A percentile compares a stretch with the other conserved stretches of the same genome.
These are phyloP conservation scores for Virgularia gustaviana DNA, from an alignment of 92 coral and sea anemone species.

Conservation along the genomic window DNA sequence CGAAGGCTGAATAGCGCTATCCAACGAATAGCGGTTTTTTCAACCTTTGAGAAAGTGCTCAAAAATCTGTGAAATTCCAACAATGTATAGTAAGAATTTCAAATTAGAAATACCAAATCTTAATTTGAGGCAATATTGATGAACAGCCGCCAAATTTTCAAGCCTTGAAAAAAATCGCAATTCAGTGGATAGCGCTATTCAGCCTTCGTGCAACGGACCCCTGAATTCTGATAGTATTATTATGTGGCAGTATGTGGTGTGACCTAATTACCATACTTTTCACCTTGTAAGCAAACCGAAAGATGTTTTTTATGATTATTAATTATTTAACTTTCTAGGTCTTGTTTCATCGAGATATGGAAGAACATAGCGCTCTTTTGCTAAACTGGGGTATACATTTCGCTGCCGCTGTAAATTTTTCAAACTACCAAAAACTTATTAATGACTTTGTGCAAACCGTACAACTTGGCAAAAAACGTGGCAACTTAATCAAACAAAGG, in stretches of 20 bases:
- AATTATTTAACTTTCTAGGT: slow-evolving; percentile 46
- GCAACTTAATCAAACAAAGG: slow-evolving; percentile 56
- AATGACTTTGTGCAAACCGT: slow-evolving; percentile 52
- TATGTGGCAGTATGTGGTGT: neutral
- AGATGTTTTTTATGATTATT: neutral
- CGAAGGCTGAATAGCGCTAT: no score
- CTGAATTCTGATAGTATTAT: neutral
- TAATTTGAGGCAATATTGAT: no score
- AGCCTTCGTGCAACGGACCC: no score
- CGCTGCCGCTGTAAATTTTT: slow-evolving; percentile 79
- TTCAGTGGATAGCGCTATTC: no score
- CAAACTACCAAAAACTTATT: slow-evolving; percentile 62
- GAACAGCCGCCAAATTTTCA: no score
- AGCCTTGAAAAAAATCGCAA: no score
- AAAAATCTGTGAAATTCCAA: no score
- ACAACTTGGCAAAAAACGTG: slow-evolving; percentile 19
- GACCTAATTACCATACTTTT: neutral
- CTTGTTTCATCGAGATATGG: slow-evolving; percentile 59
- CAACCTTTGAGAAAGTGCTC: no score
- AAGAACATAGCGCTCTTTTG: slow-evolving; percentile 71
- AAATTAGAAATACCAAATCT: no score
- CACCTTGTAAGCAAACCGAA: neutral
- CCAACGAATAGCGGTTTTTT: no score
- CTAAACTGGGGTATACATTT: slow-evolving; percentile 87
- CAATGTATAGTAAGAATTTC: no score